phyloP scores from a whole-genome alignment of 2,888 invertebrate genomes.

The Drosophila pseudotakahashii region DNA sequence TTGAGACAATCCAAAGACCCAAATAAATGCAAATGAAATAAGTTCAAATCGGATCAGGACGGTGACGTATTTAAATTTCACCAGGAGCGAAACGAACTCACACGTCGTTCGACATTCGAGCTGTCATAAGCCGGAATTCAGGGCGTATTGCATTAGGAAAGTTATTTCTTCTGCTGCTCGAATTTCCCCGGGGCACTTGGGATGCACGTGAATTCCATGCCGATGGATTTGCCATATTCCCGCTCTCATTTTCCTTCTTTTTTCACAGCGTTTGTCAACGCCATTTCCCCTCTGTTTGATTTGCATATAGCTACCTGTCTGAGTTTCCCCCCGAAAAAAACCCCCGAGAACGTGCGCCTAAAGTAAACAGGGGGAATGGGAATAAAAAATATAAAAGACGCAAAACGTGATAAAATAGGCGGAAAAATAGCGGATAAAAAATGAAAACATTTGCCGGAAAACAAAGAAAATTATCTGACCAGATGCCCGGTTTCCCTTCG shows the following conservation, averaged over 20 bases:
- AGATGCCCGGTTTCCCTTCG: slow-evolving; percentile 30
- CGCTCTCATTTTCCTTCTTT: slow-evolving; percentile 5
- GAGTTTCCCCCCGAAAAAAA: slow-evolving; percentile 31
- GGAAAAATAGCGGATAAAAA: slow-evolving; percentile 69
- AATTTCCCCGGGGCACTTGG: slow-evolving; percentile 30
- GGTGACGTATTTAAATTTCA: slow-evolving; percentile 22
- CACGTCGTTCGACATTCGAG: slow-evolving; percentile 32
- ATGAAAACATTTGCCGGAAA: slow-evolving; percentile 47
- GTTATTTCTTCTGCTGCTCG: slow-evolving; percentile 25
- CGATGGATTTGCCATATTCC: slow-evolving; percentile 44
- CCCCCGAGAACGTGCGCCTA: slow-evolving; percentile 37
- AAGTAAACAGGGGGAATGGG: slow-evolving; percentile 41
- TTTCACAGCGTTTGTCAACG: slow-evolving; percentile 42
- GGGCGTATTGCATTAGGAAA: slow-evolving; percentile 59
- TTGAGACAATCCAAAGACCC: background rate
- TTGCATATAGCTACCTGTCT: slow-evolving; percentile 77
- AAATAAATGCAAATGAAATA: slow-evolving; percentile 33
- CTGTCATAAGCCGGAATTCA: slow-evolving; percentile 48
- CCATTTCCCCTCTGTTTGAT: slow-evolving; percentile 61
- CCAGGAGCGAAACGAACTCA: slow-evolving; percentile 3
- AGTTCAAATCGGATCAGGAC: slow-evolving; percentile 31
- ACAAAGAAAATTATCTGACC: slow-evolving; percentile 79
- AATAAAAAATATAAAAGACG: slow-evolving; percentile 14
- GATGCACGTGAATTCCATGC: slow-evolving; percentile 62
- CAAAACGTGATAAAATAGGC: slow-evolving; percentile 73